Evolutionary conservation across 2,797 vertebrate genomes (phyloP), one percentile per base, ranked within the genome.

Genomic region (Melanotaenia maccullochi): DNA sequence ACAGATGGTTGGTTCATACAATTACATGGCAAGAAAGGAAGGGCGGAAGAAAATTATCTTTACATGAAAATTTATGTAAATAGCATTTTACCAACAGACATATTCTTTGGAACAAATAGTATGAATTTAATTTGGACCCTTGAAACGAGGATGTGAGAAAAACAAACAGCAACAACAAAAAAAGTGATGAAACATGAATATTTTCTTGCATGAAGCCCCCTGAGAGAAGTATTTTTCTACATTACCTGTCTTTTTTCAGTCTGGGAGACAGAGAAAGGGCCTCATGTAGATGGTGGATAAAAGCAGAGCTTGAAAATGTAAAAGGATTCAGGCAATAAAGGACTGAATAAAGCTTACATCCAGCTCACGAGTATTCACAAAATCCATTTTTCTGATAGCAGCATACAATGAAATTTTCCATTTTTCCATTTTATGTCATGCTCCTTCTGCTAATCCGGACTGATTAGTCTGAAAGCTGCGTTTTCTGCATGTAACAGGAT

Each of bases 321-420:
- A 84, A 88, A 85, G 65, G 78, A 84, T 77, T 85, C 64, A 51
- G 71, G 58, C 77, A 74, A 73, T 66, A 74, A 80, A 69, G 75
- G 59, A 55, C 64, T 73, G 74, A 86, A 84, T 75, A 55, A 68
- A 82, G 74, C 82, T 85, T 70, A 76, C 67, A 85, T 73, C 65
- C 75, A 67, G 62, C 55, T 83, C 78, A 75, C 84, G 76, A 66
- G 72, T 76, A 85, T 87, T 89, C 81, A 80, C 62, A 60, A 84
- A 88, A 87, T 82, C 82, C 68, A 84, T 89, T 90, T 86, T 63
- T 79, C 73, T 82, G 88, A 88, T 88, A 84, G 79, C 36, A 8
- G 56, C 13, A 1, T 55, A 74, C 65, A 85, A 82, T 75, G 72
- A 87, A 82, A 83, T 82, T 86, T 81, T 68, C 75, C 77, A 84